Percentiles rank a stretch among this genome's conserved stretches.
Evolutionary conservation across 2,888 invertebrate genomes (phyloP).

Genomic region (Diarsia dahlii): DNA sequence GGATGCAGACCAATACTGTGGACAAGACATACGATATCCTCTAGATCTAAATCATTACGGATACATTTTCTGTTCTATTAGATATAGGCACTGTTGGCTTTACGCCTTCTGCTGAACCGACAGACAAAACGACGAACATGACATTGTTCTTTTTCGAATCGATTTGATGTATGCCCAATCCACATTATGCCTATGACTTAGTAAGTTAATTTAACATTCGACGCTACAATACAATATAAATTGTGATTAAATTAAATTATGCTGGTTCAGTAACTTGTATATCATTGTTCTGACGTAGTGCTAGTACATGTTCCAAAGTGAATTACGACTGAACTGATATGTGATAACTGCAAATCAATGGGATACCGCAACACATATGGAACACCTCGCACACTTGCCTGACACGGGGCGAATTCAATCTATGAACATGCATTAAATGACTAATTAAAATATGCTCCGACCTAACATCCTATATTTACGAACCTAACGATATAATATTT

Average conservation of each 20-base stretch:
- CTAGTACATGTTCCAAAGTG: constrained; percentile 57
- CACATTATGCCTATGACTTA: constrained; percentile 67
- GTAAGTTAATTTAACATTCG: constrained; percentile 55
- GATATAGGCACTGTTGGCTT: constrained; percentile 71
- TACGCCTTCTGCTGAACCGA: constrained; percentile 59
- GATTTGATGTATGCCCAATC: constrained; percentile 71
- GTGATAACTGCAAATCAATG: constrained; percentile 79
- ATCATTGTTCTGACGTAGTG: constrained; percentile 50
- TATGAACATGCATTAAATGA: constrained; percentile 88
- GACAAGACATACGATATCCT: constrained; percentile 72
- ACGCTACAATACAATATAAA: constrained; percentile 61
- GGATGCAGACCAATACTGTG: constrained; percentile 64
- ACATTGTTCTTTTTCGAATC: constrained; percentile 22
- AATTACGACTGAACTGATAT: constrained; percentile 75
- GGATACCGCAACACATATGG: constrained; percentile 74
- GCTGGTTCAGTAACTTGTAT: constrained; percentile 57
- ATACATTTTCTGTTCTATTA: constrained; percentile 66
- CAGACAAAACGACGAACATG: constrained; percentile 22
- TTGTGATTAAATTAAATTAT: constrained; percentile 69
- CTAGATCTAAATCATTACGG: constrained; percentile 55
- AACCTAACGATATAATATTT: constrained; percentile 89
- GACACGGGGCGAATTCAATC: constrained; percentile 83
- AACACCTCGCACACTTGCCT: constrained; percentile 75
- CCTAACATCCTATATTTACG: constrained; percentile 86
- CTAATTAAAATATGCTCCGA: constrained; percentile 88